These are phyloP conservation scores for Heliothis peltigera DNA, from an alignment of 2,888 invertebrate species.

Conservation along the genomic window DNA sequence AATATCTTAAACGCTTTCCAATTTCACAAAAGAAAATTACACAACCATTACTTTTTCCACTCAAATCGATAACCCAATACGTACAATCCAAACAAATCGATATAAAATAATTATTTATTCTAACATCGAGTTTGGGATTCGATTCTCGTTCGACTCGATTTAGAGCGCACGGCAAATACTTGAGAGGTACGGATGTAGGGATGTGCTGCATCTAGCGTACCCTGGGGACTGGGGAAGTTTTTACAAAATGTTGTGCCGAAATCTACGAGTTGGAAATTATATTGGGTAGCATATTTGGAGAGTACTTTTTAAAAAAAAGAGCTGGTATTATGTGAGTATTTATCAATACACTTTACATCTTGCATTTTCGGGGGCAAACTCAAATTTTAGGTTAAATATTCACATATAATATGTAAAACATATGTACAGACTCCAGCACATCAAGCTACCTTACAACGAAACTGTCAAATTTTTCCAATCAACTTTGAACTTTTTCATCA, in stretches of 20 bases:
- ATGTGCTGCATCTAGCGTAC: conserved; percentile 36
- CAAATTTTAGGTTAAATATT: no score
- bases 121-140: conserved; percentile 48
- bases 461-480: no score
- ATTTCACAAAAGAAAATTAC: no score
- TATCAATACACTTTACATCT: no score
- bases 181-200: conserved; percentile 52
- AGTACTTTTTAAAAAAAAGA: conserved; percentile 2
- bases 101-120: conserved; percentile 60
- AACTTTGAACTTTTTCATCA: no score
- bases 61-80: conserved; percentile 30
- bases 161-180: conserved; percentile 66
- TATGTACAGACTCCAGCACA: no score
- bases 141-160: conserved; percentile 41
- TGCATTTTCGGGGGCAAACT: no score
- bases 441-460: no score
- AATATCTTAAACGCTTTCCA: no score
- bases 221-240: conserved; percentile 34
- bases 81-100: conserved; percentile 45
- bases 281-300: not conserved
- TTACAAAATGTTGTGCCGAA: conserved; percentile 38
- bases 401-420: no score
- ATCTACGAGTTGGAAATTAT: conserved; percentile 37
- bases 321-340: no score
- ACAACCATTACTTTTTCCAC: not conserved